Conservation (phyloP, 1,140 invertebrate species). For the Brachionus koreanus region DNA sequence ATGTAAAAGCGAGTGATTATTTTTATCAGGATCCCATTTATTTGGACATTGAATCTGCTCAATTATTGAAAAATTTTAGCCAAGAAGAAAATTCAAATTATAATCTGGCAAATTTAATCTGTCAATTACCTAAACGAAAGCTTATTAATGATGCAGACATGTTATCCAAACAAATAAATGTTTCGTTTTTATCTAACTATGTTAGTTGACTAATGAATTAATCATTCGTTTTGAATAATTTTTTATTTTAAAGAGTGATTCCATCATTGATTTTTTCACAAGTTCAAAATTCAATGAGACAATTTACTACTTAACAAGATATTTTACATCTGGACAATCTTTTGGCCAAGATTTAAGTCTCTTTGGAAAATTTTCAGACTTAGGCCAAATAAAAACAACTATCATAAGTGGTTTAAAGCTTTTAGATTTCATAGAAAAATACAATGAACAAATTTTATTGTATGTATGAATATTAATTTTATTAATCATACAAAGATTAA, state of each 20-base stretch:
- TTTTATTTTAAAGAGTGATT: neutral
- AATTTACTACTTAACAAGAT: conserved; percentile 37
- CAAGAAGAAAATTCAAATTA: conserved; percentile 19
- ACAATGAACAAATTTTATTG: conserved; percentile 36
- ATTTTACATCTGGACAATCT: conserved; percentile 5
- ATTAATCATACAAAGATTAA: too few species aligned
- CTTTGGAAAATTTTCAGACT: conserved; percentile 24
- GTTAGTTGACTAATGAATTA: neutral
- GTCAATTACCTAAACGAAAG: conserved; percentile 31
- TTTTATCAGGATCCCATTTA: neutral
- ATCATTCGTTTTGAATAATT: neutral
- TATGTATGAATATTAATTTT: neutral
- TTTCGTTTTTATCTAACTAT: conserved; percentile 29
- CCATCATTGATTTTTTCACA: conserved; percentile 20
- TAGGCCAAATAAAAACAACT: neutral
- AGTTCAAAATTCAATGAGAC: conserved; percentile 42
- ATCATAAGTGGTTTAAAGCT: conserved; percentile 16
- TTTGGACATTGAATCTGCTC: neutral
- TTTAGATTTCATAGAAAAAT: conserved; percentile 25
- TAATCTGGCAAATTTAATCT: conserved; percentile 22
- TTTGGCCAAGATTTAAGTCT: conserved; percentile 4
- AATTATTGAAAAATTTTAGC: neutral
- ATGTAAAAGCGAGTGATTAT: conserved; percentile 4
- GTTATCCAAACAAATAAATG: conserved; percentile 34
- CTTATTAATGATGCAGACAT: conserved; percentile 2